Evolutionary conservation across 2,113 vertebrate species (phyloP).

Genomic region (Leptodactylus fuscus): DNA sequence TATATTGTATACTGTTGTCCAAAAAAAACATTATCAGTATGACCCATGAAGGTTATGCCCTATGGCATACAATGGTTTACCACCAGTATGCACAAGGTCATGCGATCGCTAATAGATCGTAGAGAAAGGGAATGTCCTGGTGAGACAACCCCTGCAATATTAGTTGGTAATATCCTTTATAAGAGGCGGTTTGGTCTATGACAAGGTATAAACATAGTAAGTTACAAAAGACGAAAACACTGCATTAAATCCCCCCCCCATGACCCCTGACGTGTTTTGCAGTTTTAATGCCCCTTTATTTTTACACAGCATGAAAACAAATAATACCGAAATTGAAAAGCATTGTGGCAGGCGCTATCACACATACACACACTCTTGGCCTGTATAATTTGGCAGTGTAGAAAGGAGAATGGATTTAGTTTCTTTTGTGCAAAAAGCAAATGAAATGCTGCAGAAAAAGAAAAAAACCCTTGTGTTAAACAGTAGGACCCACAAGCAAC

Average conservation of each 20-base stretch:
- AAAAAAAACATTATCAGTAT: no score
- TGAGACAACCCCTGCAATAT: no score
- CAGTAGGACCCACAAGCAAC: conserved; percentile 24
- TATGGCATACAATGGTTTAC: no score
- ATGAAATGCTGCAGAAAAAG: conserved; percentile 8
- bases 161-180: not conserved
- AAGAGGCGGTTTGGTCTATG: not conserved
- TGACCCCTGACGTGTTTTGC: not conserved
- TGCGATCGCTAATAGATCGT: no score
- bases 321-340: conserved; percentile 28
- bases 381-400: not conserved
- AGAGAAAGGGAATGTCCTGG: no score
- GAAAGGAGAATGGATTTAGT: not conserved
- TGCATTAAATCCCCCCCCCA: not conserved
- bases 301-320: conserved; percentile 28
- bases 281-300: conserved; percentile 6
- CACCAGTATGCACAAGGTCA: no score
- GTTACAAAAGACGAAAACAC: not conserved
- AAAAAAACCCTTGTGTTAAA: conserved; percentile 5
- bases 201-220: not conserved
- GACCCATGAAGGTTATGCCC: no score
- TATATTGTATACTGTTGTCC: no score
- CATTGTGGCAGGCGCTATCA: conserved; percentile 19
- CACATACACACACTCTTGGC: not conserved
- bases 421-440: conserved; percentile 28